Evolutionary conservation across 64 coral and sea anemone species (phyloP).

Genomic region (Dendronephthya gigantea): DNA sequence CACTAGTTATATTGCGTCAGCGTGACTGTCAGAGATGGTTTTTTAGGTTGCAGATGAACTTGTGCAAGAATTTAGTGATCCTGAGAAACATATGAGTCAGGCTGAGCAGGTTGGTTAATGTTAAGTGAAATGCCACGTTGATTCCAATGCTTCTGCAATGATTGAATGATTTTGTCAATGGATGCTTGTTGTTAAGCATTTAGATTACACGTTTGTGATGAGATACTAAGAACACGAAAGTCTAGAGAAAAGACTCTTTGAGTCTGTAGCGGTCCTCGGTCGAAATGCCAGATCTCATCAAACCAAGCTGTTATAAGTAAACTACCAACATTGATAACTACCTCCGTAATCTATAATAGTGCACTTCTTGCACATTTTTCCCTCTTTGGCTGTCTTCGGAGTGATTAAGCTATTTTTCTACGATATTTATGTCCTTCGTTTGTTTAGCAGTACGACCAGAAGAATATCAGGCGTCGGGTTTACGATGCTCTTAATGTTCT

Average conservation of each 20-base stretch:
- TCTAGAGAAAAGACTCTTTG: too few relatives aligned
- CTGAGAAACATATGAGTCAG: slow-evolving; percentile 88
- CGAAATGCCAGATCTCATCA: too few relatives aligned
- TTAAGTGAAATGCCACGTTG: background rate
- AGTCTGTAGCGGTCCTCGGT: too few relatives aligned
- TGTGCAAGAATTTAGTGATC: slow-evolving; percentile 98
- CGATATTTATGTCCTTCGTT: background rate
- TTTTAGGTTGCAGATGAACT: slow-evolving; percentile 97
- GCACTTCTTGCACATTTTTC: background rate
- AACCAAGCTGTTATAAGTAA: too few relatives aligned
- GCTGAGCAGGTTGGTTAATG: slow-evolving; percentile 77
- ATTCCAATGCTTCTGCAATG: too few relatives aligned
- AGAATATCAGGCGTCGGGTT: slow-evolving; percentile 92
- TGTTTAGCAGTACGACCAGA: slow-evolving; percentile 87
- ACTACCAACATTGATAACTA: too few relatives aligned
- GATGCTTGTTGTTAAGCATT: too few relatives aligned
- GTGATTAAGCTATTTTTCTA: background rate
- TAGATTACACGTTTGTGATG: too few relatives aligned
- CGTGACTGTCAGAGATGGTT: background rate
- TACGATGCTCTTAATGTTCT: slow-evolving; percentile 98
- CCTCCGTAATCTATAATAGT: too few relatives aligned
- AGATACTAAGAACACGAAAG: too few relatives aligned
- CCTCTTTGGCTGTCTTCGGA: background rate
- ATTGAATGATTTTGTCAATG: too few relatives aligned
- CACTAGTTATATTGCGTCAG: background rate